Base-by-base conservation (phyloP, 2,888 invertebrate genomes). In the Frankliniella fusca region DNA sequence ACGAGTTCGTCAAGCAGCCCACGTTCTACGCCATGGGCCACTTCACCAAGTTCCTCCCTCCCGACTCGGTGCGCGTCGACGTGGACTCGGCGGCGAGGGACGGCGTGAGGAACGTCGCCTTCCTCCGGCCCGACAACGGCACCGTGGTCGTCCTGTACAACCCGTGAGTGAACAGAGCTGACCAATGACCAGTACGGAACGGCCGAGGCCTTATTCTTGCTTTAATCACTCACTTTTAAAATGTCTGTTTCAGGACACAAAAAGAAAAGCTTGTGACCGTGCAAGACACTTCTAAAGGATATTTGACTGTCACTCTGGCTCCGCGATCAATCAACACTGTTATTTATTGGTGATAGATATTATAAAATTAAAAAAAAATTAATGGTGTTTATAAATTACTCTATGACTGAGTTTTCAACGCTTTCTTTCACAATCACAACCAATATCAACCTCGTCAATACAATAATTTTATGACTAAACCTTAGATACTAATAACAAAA, bases 1-100 rank as follows among this genome's bases (percentile, higher is more conserved):
- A 81, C 85, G 87, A 83, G 88, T 90, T 90, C 85, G 90, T 90
- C 86, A 91, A 91, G 85, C 90, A 91, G 84, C 91, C 91, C 3
- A 90, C 90, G 89, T 91, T 88, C 86, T 91, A 91, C 85, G 89
- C 88, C 0, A 84, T 91, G 86, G 91, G 89, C 0, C 91, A 91
- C 86, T 90, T 91, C 85, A 86, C 86, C 23, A 86, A 86, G 83
- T 87, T 86, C 82, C 70, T 76, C 23, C 8, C 27, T 12, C 70
- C 70, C 9, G 70, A 27, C 27, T 76, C 70, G 1, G 11, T 23
- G 70, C 70, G 70, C 70, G 10, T 76, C 70, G 12, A 27, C 23
- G 70, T 76, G 23, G 27, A 76, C 23, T 12, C 70, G 23, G 70
- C 27, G 9, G 5, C 11, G 8, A 12, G 12, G 23, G 23, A 23